phyloP scores from a whole-genome alignment of 2,888 invertebrate genomes.

The Luperina testacea region DNA sequence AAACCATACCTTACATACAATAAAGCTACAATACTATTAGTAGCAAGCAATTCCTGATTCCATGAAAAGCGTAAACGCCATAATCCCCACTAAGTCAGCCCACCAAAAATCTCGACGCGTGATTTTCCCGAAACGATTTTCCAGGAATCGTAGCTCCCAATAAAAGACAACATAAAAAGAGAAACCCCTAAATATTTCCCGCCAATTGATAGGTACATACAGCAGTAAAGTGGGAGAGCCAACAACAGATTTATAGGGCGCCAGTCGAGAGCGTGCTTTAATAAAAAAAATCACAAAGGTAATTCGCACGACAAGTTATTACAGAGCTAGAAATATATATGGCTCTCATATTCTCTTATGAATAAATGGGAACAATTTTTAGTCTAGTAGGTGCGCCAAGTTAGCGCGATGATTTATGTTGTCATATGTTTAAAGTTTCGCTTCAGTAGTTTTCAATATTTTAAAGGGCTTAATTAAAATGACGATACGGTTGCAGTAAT shows the following conservation, averaged over 20 bases:
- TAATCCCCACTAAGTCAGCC: slow-evolving; percentile 58
- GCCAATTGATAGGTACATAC: slow-evolving; percentile 85
- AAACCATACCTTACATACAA: slow-evolving; percentile 2
- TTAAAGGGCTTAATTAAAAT: slow-evolving; percentile 27
- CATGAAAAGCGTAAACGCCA: slow-evolving; percentile 52
- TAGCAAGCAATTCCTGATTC: slow-evolving; percentile 38
- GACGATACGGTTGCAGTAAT: background rate
- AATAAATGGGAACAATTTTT: slow-evolving; percentile 81
- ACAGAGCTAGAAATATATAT: slow-evolving; percentile 83
- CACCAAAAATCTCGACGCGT: slow-evolving; percentile 60
- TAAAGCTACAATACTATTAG: slow-evolving; percentile 19
- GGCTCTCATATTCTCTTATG: slow-evolving; percentile 82
- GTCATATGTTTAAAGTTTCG: slow-evolving; percentile 65
- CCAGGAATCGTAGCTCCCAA: slow-evolving; percentile 75
- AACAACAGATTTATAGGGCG: slow-evolving; percentile 88
- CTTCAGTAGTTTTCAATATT: slow-evolving; percentile 56
- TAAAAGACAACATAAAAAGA: slow-evolving; percentile 81
- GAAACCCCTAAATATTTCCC: slow-evolving; percentile 81
- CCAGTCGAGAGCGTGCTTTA: slow-evolving; percentile 85
- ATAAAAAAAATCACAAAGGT: slow-evolving; percentile 88
- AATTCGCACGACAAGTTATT: slow-evolving; percentile 88
- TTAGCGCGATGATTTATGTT: slow-evolving; percentile 70
- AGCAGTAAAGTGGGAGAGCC: slow-evolving; percentile 85
- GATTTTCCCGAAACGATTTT: slow-evolving; percentile 67
- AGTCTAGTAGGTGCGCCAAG: slow-evolving; percentile 75